phyloP scores from a whole-genome alignment of 2,888 invertebrate species.

The Fissipunctia ypsillon region DNA sequence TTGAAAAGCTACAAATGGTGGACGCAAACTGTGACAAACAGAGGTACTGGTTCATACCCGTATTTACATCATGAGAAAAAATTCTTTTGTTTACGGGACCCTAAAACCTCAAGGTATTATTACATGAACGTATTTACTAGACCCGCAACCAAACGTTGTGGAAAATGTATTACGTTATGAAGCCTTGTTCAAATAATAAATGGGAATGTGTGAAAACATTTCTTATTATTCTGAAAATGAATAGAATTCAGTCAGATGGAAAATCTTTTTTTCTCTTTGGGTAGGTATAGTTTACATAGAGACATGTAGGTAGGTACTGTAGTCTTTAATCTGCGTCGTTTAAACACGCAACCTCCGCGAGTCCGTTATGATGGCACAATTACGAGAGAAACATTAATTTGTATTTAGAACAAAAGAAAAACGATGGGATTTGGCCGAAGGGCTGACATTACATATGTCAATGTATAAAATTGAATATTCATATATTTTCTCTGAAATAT shows the following conservation, averaged over 20 bases:
- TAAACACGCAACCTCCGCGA: no score
- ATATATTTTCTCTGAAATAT: no score
- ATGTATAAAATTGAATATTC: no score
- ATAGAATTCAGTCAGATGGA: slow-evolving; percentile 13
- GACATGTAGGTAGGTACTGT: no score
- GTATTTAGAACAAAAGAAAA: no score
- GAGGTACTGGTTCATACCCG: no score
- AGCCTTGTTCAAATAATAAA: slow-evolving; percentile 56
- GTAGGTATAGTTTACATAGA: not conserved
- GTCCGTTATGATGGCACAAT: no score
- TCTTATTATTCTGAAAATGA: slow-evolving; percentile 45
- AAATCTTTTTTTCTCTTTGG: not conserved
- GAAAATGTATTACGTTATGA: slow-evolving; percentile 61
- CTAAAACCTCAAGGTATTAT: slow-evolving; percentile 41
- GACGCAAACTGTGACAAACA: not conserved
- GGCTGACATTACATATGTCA: no score
- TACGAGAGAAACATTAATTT: no score
- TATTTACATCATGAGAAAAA: not conserved
- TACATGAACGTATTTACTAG: slow-evolving; percentile 49
- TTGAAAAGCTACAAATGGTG: not conserved
- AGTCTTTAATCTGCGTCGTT: no score
- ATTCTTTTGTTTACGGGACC: slow-evolving; percentile 19
- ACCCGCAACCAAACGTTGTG: slow-evolving; percentile 48
- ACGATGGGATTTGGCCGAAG: no score
- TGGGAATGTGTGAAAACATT: slow-evolving; percentile 56